Base-by-base conservation (phyloP, 2,888 invertebrate species). In the Lissonota sp. region DNA sequence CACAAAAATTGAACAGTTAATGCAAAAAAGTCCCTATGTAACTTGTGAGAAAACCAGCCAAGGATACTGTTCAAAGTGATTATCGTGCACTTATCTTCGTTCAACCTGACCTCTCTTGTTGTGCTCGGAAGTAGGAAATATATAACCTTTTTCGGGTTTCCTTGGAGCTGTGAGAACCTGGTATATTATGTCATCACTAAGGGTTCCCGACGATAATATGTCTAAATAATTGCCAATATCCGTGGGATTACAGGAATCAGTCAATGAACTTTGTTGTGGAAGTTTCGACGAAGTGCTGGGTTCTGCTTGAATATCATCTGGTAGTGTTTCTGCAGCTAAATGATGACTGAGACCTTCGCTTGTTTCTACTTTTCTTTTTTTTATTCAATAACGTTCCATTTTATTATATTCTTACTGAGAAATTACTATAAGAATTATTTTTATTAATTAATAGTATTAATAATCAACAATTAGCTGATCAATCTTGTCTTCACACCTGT, bases 11-110 rank as follows among this genome's bases (percentile, higher is more conserved):
- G 55, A 80, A 55, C 83, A 85, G 63, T 84, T 83, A 63, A 75
- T 80, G 64, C 83, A 84, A 69, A 82, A 80, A 53, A 84, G 79
- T 42, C 83, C 84, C 49, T 58, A 71, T 63, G 82, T 76, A 64
- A 83, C 78, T 37, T 83, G 77, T 7, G 85, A 84, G 46, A 84
- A 60, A 4, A 83, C 80, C 55, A 85, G 81, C 84, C 83, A 84
- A 37, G 75, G 69, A 70, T 83, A 86, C 58, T 83, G 80, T 16
- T 83, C 75, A 12, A 85, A 77, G 71, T 84, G 83, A 39, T 83
- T 78, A 55, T 73, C 79, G 14, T 84, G 76, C 55, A 82, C 83
- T 60, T 82, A 83, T 12, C 79, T 83, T 62, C 80, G 83, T 44
- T 40, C 66, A 67, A 64, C 49, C 51, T 78, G 77, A 55, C 64